These are phyloP conservation scores for Popillia japonica DNA, from an alignment of 1,140 invertebrate species.

Conservation along the genomic window DNA sequence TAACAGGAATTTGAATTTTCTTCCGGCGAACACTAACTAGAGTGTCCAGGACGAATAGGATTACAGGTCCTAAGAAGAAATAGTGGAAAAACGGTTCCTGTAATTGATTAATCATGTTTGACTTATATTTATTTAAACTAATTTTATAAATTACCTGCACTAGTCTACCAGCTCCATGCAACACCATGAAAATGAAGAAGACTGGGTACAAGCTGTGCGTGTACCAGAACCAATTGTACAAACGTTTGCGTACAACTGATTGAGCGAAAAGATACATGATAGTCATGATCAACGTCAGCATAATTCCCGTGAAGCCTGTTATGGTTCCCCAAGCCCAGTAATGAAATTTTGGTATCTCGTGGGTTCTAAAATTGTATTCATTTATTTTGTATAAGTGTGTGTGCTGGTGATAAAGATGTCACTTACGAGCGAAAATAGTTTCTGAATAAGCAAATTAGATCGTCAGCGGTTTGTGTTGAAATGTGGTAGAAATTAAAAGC, in stretches of 20 bases:
- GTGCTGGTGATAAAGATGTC: not conserved
- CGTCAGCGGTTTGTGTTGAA: constrained; percentile 60
- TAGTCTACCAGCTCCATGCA: constrained; percentile 68
- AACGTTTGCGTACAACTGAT: constrained; percentile 63
- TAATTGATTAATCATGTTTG: constrained; percentile 37
- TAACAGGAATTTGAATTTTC: constrained; percentile 67
- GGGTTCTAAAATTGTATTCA: constrained; percentile 59
- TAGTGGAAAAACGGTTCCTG: constrained; percentile 71
- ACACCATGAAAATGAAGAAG: constrained; percentile 71
- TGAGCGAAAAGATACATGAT: constrained; percentile 73
- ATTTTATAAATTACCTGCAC: constrained; percentile 48
- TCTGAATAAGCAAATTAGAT: constrained; percentile 56
- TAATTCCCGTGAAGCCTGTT: constrained; percentile 73
- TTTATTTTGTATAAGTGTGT: not conserved
- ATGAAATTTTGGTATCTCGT: constrained; percentile 69
- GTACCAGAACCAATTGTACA: constrained; percentile 69
- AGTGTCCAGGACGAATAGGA: constrained; percentile 67
- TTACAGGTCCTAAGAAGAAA: constrained; percentile 70
- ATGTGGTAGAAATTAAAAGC: constrained; percentile 71
- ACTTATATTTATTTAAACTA: not conserved
- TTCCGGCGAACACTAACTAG: constrained; percentile 64
- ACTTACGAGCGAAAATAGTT: constrained; percentile 56
- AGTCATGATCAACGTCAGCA: constrained; percentile 67
- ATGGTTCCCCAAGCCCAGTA: constrained; percentile 72
- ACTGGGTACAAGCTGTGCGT: constrained; percentile 74